Base-by-base conservation (phyloP, 2,797 vertebrate species). In the Intellagama lesueurii region DNA sequence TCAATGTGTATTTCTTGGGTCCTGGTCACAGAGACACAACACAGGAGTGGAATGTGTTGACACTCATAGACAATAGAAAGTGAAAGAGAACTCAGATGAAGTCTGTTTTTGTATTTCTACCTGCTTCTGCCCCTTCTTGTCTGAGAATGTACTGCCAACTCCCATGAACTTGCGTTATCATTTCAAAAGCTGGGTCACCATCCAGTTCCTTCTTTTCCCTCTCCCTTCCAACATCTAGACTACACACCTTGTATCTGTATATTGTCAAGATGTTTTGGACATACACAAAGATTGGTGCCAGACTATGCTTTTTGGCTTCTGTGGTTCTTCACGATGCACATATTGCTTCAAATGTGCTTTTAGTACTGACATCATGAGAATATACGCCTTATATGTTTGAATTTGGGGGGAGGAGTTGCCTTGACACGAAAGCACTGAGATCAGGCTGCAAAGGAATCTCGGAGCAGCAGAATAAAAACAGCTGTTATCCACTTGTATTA, bases 341-440 rank as follows among this genome's bases (percentile, higher is more conserved):
- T 85, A 90, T 93, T 95, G 96, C 92, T 96, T 95, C 95, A 94
- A 90, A 94, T 94, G 96, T 97, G 94, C 92, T 96, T 97, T 93
- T 91, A 94, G 96, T 94, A 97, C 96, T 97, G 96, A 97, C 96
- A 96, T 97, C 97, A 97, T 96, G 95, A 97, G 96, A 97, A 96
- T 94, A 94, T 91, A 95, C 94, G 86, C 91, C 93, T 95, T 88
- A 92, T 94, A 72, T 95, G 95, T 96, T 97, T 97, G 96, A 96
- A 96, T 76, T 94, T 95, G 95, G 93, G 94, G 96, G 94, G 68
- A 30, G 44, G 95, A 12, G 40, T 96, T 96, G 96, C 95, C 89
- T 95, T 96, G 95, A 95, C 94, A 95, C 95, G 96, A 94, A 93
- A 90, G 91, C 92, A 92, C 92, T 90, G 93, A 94, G 91, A 94